phyloP scores from a whole-genome alignment of 2,888 invertebrate species.

The Phlogophora meticulosa region DNA sequence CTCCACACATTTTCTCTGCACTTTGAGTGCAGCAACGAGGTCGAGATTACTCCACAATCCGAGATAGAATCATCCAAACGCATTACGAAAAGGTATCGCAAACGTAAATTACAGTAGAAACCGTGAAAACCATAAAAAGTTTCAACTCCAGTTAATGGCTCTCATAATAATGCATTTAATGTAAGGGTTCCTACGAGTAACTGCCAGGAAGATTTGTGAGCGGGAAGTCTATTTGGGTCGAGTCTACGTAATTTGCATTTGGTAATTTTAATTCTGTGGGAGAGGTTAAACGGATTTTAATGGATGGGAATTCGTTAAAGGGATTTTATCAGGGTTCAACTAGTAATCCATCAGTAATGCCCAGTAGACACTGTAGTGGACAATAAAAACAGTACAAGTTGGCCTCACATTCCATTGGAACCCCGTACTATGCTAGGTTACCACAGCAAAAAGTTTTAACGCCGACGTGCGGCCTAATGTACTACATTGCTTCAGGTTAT shows the following conservation, averaged over 20 bases:
- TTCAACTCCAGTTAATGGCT: constrained; percentile 51
- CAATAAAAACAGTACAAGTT: too few relatives aligned
- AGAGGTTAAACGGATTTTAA: constrained; percentile 44
- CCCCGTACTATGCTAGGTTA: too few relatives aligned
- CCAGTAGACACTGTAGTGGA: too few relatives aligned
- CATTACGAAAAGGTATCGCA: constrained; percentile 49
- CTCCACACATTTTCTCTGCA: constrained; percentile 24
- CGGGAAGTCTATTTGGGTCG: constrained; percentile 51
- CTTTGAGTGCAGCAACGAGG: constrained; percentile 15
- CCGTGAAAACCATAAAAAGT: constrained; percentile 59
- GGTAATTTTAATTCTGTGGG: constrained; percentile 47
- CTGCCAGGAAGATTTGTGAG: constrained; percentile 59
- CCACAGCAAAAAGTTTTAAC: too few relatives aligned
- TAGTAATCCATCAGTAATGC: background rate
- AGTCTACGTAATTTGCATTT: constrained; percentile 57
- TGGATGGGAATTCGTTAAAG: constrained; percentile 3
- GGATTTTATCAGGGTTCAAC: background rate
- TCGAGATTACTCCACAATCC: constrained; percentile 35
- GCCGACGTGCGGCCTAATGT: too few relatives aligned
- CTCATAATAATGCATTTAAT: constrained; percentile 60
- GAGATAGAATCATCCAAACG: constrained; percentile 46
- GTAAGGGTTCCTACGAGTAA: constrained; percentile 52
- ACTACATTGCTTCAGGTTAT: too few relatives aligned
- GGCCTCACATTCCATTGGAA: too few relatives aligned
- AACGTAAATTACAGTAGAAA: constrained; percentile 46